Conservation (phyloP, 2,888 invertebrate genomes). For the Drosophila testacea region DNA sequence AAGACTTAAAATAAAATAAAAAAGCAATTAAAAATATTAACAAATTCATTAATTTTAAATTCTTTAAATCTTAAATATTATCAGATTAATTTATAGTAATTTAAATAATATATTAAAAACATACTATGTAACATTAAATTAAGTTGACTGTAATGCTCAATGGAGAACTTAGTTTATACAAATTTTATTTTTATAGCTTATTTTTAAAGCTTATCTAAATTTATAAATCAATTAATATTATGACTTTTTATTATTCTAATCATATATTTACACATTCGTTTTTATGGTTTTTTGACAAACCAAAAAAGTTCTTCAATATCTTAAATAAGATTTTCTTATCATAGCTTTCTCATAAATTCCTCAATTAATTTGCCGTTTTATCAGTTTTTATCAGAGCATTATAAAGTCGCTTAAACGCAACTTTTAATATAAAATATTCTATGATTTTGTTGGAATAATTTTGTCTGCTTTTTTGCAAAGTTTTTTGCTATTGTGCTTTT, state of each 20-base stretch:
- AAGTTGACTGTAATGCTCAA: too few species aligned
- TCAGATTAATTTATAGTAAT: too few species aligned
- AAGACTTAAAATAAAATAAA: too few species aligned
- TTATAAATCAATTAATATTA: neutral
- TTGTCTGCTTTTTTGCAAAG: constrained; percentile 25
- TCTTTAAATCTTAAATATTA: too few species aligned
- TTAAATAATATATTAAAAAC: too few species aligned
- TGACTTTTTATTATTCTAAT: neutral
- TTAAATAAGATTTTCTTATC: neutral
- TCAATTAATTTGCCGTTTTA: neutral
- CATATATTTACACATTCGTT: neutral
- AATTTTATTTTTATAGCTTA: too few species aligned
- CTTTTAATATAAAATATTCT: constrained; percentile 5
- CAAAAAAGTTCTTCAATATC: neutral
- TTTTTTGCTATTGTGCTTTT: constrained; percentile 54
- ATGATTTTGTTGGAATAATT: constrained; percentile 38
- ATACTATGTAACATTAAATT: too few species aligned
- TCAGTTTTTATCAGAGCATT: constrained; percentile 19
- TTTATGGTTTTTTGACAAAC: neutral
- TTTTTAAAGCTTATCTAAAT: too few species aligned
- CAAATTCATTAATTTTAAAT: too few species aligned
- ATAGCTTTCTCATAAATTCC: neutral
- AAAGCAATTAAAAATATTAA: too few species aligned
- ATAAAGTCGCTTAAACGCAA: neutral
- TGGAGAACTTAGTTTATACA: too few species aligned